These are phyloP conservation scores for Drosophila paulistorum DNA, from an alignment of 1,140 invertebrate genomes.

Conservation along the genomic window DNA sequence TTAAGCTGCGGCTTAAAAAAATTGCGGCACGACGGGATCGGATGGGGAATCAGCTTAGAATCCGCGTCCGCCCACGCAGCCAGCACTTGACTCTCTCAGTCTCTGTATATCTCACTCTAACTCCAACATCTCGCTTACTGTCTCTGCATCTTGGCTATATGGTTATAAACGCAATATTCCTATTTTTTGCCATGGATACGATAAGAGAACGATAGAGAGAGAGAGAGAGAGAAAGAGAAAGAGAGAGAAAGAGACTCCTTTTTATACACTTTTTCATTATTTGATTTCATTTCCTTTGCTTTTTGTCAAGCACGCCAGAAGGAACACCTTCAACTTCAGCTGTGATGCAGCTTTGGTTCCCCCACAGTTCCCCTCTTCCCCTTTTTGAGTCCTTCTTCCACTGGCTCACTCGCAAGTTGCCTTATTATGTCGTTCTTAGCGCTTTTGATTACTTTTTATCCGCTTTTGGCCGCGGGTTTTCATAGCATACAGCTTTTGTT, in stretches of 20 bases:
- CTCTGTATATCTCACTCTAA: background rate
- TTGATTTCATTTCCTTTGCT: conserved; percentile 69
- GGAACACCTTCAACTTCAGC: conserved; percentile 59
- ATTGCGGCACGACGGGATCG: conserved; percentile 31
- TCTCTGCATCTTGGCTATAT: conserved; percentile 1
- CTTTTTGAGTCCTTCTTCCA: background rate
- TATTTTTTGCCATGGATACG: conserved; percentile 39
- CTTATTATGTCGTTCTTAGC: conserved; percentile 82
- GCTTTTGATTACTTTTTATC: conserved; percentile 81
- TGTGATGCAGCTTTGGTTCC: background rate
- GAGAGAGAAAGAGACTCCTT: conserved; percentile 19
- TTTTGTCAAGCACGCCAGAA: conserved; percentile 62
- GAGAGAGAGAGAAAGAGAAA: background rate
- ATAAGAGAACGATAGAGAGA: background rate
- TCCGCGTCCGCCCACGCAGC: conserved; percentile 56
- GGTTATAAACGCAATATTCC: conserved; percentile 52
- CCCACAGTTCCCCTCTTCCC: conserved; percentile 1
- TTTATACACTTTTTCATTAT: conserved; percentile 64
- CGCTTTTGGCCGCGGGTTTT: conserved; percentile 64
- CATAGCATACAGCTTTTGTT: conserved; percentile 48
- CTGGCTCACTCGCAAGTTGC: conserved; percentile 38
- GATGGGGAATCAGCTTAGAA: conserved; percentile 57
- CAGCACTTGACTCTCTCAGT: conserved; percentile 54
- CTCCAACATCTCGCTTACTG: background rate
- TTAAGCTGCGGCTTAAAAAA: conserved; percentile 73